phyloP scores from a whole-genome alignment of 2,797 vertebrate species.

The Hozukius guyotensis region DNA sequence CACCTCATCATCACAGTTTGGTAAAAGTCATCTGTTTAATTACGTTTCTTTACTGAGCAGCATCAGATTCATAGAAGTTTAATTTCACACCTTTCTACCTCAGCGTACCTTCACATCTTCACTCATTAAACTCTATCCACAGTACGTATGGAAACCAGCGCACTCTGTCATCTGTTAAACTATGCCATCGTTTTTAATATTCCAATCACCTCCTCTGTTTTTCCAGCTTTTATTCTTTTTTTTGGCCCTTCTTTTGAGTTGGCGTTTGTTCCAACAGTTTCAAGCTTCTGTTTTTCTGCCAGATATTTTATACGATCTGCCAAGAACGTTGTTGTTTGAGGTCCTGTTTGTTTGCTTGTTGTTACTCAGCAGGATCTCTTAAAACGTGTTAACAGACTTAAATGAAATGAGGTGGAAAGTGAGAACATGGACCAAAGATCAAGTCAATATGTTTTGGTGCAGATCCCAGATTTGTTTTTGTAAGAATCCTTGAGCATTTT shows the following conservation, averaged over 20 bases:
- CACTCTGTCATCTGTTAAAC: neutral
- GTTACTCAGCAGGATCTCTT: neutral
- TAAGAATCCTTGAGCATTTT: neutral
- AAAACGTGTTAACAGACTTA: neutral
- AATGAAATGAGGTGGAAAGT: neutral
- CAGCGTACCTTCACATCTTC: neutral
- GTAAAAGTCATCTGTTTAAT: neutral
- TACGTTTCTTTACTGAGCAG: neutral
- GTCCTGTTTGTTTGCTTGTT: neutral
- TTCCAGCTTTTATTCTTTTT: neutral
- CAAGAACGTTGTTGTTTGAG: conserved; percentile 11
- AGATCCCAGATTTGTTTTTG: neutral
- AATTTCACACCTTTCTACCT: conserved; percentile 14
- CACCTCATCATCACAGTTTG: neutral
- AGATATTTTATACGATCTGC: neutral
- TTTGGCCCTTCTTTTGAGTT: neutral
- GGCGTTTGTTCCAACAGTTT: neutral
- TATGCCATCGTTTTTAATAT: neutral
- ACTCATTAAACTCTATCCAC: neutral
- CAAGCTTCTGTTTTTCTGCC: neutral
- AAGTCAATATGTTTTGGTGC: neutral
- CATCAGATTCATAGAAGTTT: neutral
- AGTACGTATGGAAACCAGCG: neutral
- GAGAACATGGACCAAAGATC: neutral
- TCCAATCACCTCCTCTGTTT: neutral